Evolutionary conservation across 2,888 invertebrate species (phyloP), one percentile per base, ranked within the genome.

Genomic region (Caradrina clavipalpis): DNA sequence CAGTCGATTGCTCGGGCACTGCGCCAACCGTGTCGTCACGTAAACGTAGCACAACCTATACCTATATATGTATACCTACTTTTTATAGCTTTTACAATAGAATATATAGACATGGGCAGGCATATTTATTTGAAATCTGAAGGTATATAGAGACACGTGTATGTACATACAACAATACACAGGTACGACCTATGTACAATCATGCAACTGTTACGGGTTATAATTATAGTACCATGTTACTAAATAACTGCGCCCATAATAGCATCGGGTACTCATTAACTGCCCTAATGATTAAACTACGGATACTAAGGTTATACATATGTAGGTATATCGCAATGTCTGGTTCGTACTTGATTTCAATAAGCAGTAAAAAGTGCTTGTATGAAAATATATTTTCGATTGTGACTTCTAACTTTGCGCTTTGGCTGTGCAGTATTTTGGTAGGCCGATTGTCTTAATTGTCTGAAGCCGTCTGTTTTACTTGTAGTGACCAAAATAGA

Each of bases 161-260:
- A 39, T 39, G 11, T 4, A 39, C 35, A 13, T 2, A 13, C 1
- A 13, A 39, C 39, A 13, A 39, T 39, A 39, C 13, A 39, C 11
- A 39, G 11, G 11, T 39, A 31, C 6, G 39, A 39, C 4, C 26
- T 39, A 39, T 8, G 8, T 39, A 39, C 2, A 39, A 39, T 39
- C 17, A 45, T 17, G 15, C 45, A 5, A 7, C 31, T 65, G 26
- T 42, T 21, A n/a, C 5, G 17, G 15, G n/a, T 61, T 21, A 35
- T 47, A 47, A 45, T 10, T 47, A 51, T 45, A 15, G 15, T 21
- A 42, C 19, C 1, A 49, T 22, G 17, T 19, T 15, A 61, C 45
- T 62, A 59, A 11, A 21, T 51, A 42, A 63, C 45, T 57, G 45
- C 57, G 31, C 31, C 8, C 21, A 19, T 58, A 58, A 63, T 58